phyloP scores from a whole-genome alignment of 2,797 vertebrate species.

The Takifugu rubripes region DNA sequence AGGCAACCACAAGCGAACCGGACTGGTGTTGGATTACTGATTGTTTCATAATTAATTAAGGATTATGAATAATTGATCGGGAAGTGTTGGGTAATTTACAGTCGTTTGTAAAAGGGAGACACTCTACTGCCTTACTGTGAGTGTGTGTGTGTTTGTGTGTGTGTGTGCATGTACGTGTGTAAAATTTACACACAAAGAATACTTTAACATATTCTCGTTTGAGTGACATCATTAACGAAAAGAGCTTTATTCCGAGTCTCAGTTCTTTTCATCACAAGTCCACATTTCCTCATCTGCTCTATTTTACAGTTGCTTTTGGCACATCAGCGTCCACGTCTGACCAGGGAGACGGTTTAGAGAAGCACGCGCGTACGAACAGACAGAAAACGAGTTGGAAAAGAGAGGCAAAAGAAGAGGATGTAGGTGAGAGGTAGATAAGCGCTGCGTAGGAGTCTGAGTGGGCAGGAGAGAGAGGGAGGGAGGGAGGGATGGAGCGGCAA shows the following conservation, averaged over 20 bases:
- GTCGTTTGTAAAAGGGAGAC: conserved; percentile 70
- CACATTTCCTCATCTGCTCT: too few relatives aligned
- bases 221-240: too few relatives aligned
- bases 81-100: conserved; percentile 77
- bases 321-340: conserved; percentile 18
- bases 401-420: conserved; percentile 61
- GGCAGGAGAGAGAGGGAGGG: conserved; percentile 43
- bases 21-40: conserved; percentile 77
- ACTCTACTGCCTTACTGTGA: conserved; percentile 41
- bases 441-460: conserved; percentile 66
- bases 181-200: too few relatives aligned
- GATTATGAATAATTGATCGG: conserved; percentile 77
- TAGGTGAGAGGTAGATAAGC: conserved; percentile 66
- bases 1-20: conserved; percentile 74
- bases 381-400: conserved; percentile 39
- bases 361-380: conserved; percentile 27
- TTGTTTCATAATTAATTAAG: conserved; percentile 79
- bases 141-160: conserved; percentile 14
- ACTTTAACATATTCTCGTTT: too few relatives aligned
- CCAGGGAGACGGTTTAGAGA: conserved; percentile 24
- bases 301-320: conserved; percentile 12
- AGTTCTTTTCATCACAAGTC: too few relatives aligned
- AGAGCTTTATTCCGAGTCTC: too few relatives aligned
- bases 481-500: conserved; percentile 47
- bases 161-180: conserved; percentile 18